Percentiles rank a stretch among this genome's conserved stretches.
These are phyloP conservation scores for Polypedilum pembai DNA, from an alignment of 1,140 invertebrate genomes.

Conservation along the genomic window DNA sequence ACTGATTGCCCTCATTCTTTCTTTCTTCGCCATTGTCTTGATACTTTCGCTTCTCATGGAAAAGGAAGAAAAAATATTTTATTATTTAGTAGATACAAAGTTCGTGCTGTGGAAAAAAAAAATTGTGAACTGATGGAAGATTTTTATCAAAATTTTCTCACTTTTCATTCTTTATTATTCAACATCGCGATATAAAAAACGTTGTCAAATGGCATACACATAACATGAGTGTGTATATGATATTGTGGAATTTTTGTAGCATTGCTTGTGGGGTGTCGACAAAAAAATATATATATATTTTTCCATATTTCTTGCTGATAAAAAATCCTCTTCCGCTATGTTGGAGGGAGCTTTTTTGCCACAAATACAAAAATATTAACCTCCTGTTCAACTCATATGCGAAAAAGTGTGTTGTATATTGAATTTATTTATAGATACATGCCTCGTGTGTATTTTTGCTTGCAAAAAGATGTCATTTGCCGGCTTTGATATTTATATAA, in stretches of 20 bases:
- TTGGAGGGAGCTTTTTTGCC: not conserved
- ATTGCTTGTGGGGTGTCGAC: not conserved
- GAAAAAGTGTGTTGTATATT: not conserved
- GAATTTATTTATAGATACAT: not conserved
- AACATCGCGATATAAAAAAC: not conserved
- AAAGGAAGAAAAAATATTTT: not conserved
- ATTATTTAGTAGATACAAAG: not conserved
- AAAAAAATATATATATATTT: not conserved
- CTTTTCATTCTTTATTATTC: not conserved
- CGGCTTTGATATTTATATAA: slow-evolving; percentile 6
- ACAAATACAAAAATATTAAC: not conserved
- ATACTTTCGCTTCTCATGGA: not conserved
- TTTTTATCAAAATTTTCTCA: slow-evolving; percentile 18
- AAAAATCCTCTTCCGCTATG: not conserved
- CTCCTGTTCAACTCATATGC: not conserved
- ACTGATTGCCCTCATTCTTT: slow-evolving; percentile 23
- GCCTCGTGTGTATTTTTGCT: not conserved
- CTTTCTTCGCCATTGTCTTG: not conserved
- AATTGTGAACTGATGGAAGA: not conserved
- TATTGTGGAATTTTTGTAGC: not conserved
- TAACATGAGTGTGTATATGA: not conserved
- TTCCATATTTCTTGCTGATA: not conserved
- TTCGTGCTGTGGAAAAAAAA: not conserved
- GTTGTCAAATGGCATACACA: not conserved
- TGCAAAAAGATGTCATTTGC: not conserved